Percentiles rank a stretch among this genome's conserved stretches.
Conservation (phyloP, 2,888 invertebrate genomes). For the Apamea anceps region DNA sequence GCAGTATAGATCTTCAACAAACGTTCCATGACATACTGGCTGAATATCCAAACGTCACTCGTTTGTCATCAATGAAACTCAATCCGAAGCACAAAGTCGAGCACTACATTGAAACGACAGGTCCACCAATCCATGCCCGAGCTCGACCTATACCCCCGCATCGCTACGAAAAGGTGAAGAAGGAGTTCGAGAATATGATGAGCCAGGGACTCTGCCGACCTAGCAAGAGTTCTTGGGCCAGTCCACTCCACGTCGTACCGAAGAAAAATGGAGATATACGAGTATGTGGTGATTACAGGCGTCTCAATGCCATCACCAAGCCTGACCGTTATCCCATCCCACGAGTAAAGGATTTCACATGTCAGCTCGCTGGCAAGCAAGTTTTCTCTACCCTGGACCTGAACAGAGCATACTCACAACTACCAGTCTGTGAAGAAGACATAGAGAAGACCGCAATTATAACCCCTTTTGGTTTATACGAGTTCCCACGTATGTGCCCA, state of each 20-base stretch:
- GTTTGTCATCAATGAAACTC: slow-evolving; percentile 14
- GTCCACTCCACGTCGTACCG: background rate
- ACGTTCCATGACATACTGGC: slow-evolving; percentile 8
- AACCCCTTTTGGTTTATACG: background rate
- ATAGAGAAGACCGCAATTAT: slow-evolving; percentile 2
- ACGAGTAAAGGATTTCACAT: slow-evolving; percentile 43
- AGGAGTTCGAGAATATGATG: slow-evolving; percentile 17
- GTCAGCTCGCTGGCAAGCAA: slow-evolving; percentile 22
- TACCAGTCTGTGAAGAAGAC: slow-evolving; percentile 21
- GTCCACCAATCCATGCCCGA: slow-evolving; percentile 2
- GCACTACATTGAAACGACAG: slow-evolving; percentile 18
- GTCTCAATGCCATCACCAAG: slow-evolving; percentile 12
- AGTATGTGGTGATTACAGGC: slow-evolving; percentile 28
- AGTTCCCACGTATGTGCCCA: background rate
- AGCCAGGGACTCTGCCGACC: background rate
- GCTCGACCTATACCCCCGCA: slow-evolving; percentile 7
- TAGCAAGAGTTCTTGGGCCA: slow-evolving; percentile 7
- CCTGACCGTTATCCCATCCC: slow-evolving; percentile 39
- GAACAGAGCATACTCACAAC: slow-evolving; percentile 29
- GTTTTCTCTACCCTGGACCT: slow-evolving; percentile 35
- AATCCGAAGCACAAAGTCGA: slow-evolving; percentile 3
- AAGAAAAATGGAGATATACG: slow-evolving; percentile 18
- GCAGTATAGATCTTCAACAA: slow-evolving; percentile 11
- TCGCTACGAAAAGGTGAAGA: slow-evolving; percentile 4
- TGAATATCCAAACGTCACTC: background rate